Evolutionary conservation across 2,113 vertebrate genomes (phyloP).

Genomic region (Pyrgilauda ruficollis): DNA sequence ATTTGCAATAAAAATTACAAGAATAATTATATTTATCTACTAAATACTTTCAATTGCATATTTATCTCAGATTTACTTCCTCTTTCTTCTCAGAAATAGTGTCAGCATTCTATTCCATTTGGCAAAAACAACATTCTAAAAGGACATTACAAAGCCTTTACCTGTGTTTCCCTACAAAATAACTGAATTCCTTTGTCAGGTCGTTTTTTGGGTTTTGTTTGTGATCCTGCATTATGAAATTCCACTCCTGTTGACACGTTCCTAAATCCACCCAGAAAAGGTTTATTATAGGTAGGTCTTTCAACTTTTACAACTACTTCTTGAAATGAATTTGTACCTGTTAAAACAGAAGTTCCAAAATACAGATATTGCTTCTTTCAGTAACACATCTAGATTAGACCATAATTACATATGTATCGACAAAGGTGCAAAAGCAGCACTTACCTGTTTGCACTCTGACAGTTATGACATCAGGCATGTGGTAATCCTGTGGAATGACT

Average conservation of each 20-base stretch:
- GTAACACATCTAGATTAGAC: neutral
- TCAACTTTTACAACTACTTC: slow-evolving; percentile 83
- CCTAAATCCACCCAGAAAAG: slow-evolving; percentile 90
- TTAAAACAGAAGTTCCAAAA: slow-evolving; percentile 20
- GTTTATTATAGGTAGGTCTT: slow-evolving; percentile 76
- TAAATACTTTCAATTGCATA: neutral
- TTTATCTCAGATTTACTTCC: neutral
- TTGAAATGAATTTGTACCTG: slow-evolving; percentile 70
- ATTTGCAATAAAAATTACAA: neutral
- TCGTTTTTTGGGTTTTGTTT: slow-evolving; percentile 79
- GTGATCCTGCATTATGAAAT: slow-evolving; percentile 88
- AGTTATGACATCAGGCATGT: slow-evolving; percentile 80
- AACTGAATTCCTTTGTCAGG: slow-evolving; percentile 54
- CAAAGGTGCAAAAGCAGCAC: neutral
- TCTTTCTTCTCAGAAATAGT: neutral
- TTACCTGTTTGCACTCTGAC: slow-evolving; percentile 82
- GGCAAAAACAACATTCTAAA: neutral
- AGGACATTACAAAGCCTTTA: slow-evolving; percentile 46
- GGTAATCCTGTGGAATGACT: slow-evolving; percentile 64
- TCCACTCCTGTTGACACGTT: slow-evolving; percentile 80
- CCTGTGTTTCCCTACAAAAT: slow-evolving; percentile 86
- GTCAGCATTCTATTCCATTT: neutral
- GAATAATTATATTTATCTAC: neutral
- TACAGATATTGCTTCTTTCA: neutral
- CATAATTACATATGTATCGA: neutral